phyloP scores from a whole-genome alignment of 2,797 vertebrate species.

The Valencia hispanica region DNA sequence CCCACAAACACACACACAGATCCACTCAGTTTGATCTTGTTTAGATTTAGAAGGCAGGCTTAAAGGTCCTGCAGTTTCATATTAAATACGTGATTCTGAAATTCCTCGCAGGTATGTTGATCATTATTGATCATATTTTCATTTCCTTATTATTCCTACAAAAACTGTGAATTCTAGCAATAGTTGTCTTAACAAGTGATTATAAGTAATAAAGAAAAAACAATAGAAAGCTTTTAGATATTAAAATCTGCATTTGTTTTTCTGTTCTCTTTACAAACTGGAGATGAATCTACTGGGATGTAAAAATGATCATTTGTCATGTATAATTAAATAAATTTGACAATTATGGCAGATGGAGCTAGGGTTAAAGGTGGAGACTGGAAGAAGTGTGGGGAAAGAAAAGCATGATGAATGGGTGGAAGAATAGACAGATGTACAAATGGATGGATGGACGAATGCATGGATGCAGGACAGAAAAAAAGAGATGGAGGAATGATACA shows the following conservation, averaged over 20 bases:
- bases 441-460: background rate
- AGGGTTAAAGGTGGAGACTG: too few species aligned
- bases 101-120: background rate
- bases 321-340: background rate
- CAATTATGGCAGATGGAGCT: background rate
- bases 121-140: background rate
- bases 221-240: background rate
- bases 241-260: background rate
- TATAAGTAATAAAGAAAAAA: background rate
- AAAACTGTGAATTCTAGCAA: background rate
- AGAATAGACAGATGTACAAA: background rate
- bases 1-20: too few species aligned
- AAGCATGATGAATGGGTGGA: background rate
- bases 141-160: background rate
- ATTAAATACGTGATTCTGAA: background rate
- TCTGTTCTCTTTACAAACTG: background rate
- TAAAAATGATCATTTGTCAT: background rate
- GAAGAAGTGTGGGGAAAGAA: too few species aligned
- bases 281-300: background rate
- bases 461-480: background rate
- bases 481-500: background rate
- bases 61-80: background rate
- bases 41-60: background rate
- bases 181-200: background rate
- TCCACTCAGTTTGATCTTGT: background rate